Evolutionary conservation across 2,888 invertebrate genomes (phyloP).

Genomic region (Dendrolimus pini): DNA sequence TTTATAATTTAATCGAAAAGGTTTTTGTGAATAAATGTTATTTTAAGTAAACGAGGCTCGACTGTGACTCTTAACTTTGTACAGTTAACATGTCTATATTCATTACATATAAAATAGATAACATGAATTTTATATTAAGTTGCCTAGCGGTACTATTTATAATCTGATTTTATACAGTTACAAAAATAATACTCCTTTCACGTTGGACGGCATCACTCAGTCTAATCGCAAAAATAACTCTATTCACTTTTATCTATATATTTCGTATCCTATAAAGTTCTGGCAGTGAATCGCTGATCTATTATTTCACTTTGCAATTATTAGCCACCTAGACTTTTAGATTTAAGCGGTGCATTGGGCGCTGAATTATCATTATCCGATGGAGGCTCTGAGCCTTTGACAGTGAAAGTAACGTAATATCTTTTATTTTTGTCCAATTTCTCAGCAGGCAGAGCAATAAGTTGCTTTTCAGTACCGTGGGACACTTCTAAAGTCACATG

Average conservation of each 20-base stretch:
- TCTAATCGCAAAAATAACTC: slow-evolving; percentile 23
- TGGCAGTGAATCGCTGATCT: slow-evolving; percentile 29
- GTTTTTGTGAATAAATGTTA: too few relatives aligned
- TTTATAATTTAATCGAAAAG: too few relatives aligned
- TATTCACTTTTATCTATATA: slow-evolving; percentile 5
- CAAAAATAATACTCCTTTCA: slow-evolving; percentile 29
- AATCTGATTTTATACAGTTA: too few relatives aligned
- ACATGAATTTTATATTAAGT: too few relatives aligned
- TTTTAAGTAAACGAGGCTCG: too few relatives aligned
- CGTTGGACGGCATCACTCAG: slow-evolving; percentile 36
- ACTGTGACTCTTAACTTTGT: slow-evolving; percentile 1
- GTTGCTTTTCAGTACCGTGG: slow-evolving; percentile 89
- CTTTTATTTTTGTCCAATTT: slow-evolving; percentile 91
- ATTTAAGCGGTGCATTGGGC: slow-evolving; percentile 58
- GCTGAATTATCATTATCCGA: slow-evolving; percentile 70
- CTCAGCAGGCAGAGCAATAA: slow-evolving; percentile 92
- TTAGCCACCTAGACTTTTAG: slow-evolving; percentile 52
- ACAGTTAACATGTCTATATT: too few relatives aligned
- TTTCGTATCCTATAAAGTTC: slow-evolving; percentile 8
- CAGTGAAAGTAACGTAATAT: slow-evolving; percentile 95
- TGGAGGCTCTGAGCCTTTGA: slow-evolving; percentile 83
- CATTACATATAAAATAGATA: too few relatives aligned
- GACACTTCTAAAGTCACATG: slow-evolving; percentile 87
- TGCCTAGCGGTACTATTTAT: background rate
- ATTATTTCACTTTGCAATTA: slow-evolving; percentile 1